Conservation (phyloP, 2,888 invertebrate genomes). For the Nymphalis polychloros region DNA sequence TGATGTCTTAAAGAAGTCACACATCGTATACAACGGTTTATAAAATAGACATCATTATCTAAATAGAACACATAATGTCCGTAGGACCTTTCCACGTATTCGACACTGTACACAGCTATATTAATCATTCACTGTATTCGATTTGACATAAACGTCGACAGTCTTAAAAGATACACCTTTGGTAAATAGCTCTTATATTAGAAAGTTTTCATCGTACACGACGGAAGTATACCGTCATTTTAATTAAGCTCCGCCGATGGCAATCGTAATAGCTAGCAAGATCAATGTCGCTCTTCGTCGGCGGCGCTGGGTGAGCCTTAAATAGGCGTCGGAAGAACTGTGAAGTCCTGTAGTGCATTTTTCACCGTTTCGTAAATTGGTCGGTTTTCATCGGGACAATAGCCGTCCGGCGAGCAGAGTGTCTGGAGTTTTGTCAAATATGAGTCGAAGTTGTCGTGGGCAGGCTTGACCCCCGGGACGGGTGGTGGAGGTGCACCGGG, state of each 20-base stretch:
- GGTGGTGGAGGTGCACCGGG: constrained; percentile 69
- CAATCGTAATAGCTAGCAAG: constrained; percentile 40
- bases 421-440: constrained; percentile 96
- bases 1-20: constrained; percentile 73
- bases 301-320: constrained; percentile 83
- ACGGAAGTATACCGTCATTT: constrained; percentile 37
- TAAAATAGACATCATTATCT: constrained; percentile 73
- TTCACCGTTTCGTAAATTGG: constrained; percentile 95
- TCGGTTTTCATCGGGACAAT: constrained; percentile 90
- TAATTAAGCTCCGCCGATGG: constrained; percentile 69
- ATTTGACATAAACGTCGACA: constrained; percentile 40
- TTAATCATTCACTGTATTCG: constrained; percentile 40
- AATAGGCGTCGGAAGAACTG: constrained; percentile 93
- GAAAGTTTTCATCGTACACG: constrained; percentile 32
- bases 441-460: constrained; percentile 95
- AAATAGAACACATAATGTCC: constrained; percentile 61
- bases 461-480: constrained; percentile 84
- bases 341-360: constrained; percentile 95
- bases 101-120: constrained; percentile 47
- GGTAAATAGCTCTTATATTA: constrained; percentile 48
- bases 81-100: constrained; percentile 41
- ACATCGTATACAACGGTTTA: constrained; percentile 81
- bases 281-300: constrained; percentile 74
- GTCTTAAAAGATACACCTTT: constrained; percentile 51
- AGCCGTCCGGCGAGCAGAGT: constrained; percentile 91